Conservation (phyloP, 2,113 vertebrate species). For the Pyrgilauda ruficollis region DNA sequence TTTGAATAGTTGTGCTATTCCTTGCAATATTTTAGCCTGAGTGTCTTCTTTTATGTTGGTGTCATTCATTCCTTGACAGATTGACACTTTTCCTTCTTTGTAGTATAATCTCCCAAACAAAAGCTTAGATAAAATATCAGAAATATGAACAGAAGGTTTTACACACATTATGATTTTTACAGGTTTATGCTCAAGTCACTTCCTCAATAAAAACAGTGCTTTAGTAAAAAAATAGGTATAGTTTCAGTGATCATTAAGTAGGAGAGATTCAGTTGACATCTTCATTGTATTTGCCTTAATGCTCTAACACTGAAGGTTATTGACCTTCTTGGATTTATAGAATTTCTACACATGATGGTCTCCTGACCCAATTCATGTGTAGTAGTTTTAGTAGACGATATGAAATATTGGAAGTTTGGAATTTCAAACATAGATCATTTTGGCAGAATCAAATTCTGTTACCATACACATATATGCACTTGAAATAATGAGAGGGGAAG, state of each 20-base stretch:
- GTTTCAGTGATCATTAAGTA: background rate
- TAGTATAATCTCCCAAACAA: background rate
- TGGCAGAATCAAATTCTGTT: background rate
- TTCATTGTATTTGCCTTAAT: background rate
- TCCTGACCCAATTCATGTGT: background rate
- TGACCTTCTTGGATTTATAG: background rate
- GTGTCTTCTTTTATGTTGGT: background rate
- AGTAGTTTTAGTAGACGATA: background rate
- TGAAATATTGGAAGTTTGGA: background rate
- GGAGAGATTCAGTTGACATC: background rate
- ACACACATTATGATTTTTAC: background rate
- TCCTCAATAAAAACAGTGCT: background rate
- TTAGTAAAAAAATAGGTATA: background rate
- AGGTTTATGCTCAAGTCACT: background rate
- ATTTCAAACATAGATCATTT: background rate
- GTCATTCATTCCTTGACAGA: background rate
- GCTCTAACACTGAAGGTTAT: background rate
- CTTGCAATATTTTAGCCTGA: background rate
- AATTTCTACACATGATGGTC: background rate
- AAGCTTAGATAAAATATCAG: background rate
- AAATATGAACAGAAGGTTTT: background rate
- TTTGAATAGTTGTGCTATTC: background rate
- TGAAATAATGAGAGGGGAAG: accelerated
- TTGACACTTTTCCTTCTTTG: background rate
- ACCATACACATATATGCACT: accelerated